Base-by-base conservation (phyloP, 2,888 invertebrate species). In the Crepidodera aurea region DNA sequence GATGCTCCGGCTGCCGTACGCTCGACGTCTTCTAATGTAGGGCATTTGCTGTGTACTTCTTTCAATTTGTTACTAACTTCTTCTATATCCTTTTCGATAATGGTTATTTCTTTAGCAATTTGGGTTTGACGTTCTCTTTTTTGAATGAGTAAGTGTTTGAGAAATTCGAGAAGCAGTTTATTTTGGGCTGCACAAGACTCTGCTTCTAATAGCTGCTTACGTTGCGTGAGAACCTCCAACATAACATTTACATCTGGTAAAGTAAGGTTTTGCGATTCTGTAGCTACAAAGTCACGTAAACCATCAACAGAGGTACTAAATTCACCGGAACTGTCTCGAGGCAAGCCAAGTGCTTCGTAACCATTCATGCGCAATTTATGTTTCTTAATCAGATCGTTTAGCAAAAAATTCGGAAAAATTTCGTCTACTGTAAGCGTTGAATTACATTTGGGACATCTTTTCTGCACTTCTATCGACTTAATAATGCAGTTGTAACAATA, bases 401-500 rank as follows among this genome's bases (percentile, higher is more conserved):
- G 83, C 58, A 92, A 82, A 77, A 93, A 92, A 82, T 96, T 96
- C 0, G 95, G 95, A 77, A 93, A 93, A 61, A 94, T 89, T 69
- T 89, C 93, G 67, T 85, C 84, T 0, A 86, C 86, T 1, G 88
- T 86, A 6, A 94, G 82, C 1, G 86, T 84, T 10, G 87, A 88
- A 72, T 90, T 91, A 79, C 95, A 96, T 78, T 93, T 92, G 1
- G 95, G 94, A 78, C 95, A 96, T 44, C 90, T 84, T 61, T 87
- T 86, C 62, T 83, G 84, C 1, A 83, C 81, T 73, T 90, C 88
- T 34, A 92, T 82, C 1, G 89, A 86, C 69, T 85, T 86, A 15
- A 83, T 81, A 50, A 96, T 92, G 80, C 96, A 96, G 13, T 87
- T 85, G 76, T 88, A 89, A 81, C 96, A 96, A 82, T 93, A 96